Conservation (phyloP, 2,113 vertebrate species). For the Mesitornis unicolor region DNA sequence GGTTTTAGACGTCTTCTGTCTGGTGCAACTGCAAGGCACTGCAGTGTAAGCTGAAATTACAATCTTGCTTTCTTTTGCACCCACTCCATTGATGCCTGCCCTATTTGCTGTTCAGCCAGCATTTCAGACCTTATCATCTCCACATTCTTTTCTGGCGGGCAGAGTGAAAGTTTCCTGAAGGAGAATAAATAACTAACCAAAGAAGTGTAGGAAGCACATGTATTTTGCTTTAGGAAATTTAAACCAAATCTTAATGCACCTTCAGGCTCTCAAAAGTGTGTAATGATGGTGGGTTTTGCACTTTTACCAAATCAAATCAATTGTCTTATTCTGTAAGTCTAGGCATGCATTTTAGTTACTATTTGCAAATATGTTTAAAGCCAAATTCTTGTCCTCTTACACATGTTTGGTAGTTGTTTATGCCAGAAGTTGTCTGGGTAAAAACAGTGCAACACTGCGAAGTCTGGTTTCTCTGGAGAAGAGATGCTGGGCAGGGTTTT, state of each 20-base stretch:
- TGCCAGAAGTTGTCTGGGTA: neutral
- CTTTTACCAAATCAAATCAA: neutral
- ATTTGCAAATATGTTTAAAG: neutral
- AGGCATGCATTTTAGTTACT: neutral
- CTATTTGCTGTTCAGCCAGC: neutral
- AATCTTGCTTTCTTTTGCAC: neutral
- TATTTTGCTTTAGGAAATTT: neutral
- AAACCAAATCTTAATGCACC: neutral
- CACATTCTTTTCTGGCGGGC: neutral
- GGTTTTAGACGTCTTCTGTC: neutral
- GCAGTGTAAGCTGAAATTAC: neutral
- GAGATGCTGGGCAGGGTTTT: neutral
- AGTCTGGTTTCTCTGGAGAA: neutral
- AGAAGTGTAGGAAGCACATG: accelerated
- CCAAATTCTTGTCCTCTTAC: neutral
- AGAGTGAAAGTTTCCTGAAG: neutral
- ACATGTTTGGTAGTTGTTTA: neutral
- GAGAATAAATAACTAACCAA: neutral
- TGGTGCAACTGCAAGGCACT: neutral
- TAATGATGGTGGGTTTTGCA: neutral
- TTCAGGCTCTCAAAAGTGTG: neutral
- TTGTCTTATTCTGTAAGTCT: neutral
- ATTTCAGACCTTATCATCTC: neutral
- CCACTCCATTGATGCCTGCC: neutral
- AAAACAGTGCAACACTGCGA: neutral